A percentile compares a stretch with the other conserved stretches of the same genome.
Evolutionary conservation across 2,888 invertebrate genomes (phyloP).

Genomic region (Criorhina ranunculi): DNA sequence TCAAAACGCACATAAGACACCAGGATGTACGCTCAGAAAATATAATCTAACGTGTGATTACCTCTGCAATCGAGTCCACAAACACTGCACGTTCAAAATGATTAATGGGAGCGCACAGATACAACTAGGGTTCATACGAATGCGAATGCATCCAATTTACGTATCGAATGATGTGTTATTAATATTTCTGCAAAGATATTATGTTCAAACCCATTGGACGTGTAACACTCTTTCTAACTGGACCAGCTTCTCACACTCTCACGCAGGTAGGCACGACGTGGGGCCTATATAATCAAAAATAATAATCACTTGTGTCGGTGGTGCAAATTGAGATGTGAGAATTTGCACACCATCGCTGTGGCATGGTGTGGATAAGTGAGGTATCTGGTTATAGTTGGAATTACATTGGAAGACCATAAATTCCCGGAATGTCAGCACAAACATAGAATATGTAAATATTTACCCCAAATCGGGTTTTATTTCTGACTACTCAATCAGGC

Average conservation of each 20-base stretch:
- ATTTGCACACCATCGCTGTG: constrained; percentile 67
- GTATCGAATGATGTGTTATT: constrained; percentile 77
- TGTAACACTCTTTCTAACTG: constrained; percentile 68
- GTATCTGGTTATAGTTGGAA: constrained; percentile 15
- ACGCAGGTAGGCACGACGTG: constrained; percentile 60
- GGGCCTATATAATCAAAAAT: constrained; percentile 71
- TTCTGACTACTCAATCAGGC: constrained; percentile 69
- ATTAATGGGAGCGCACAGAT: constrained; percentile 70
- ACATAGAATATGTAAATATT: constrained; percentile 63
- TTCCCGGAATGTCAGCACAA: constrained; percentile 38
- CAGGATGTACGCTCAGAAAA: constrained; percentile 53
- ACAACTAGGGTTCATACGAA: constrained; percentile 49
- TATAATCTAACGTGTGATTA: constrained; percentile 72
- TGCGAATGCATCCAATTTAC: constrained; percentile 76
- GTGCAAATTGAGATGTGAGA: constrained; percentile 77
- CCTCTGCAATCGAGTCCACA: constrained; percentile 48
- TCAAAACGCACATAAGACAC: constrained; percentile 61
- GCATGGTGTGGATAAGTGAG: constrained; percentile 46
- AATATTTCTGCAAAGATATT: constrained; percentile 75
- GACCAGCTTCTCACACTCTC: constrained; percentile 63
- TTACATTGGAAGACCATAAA: constrained; percentile 50
- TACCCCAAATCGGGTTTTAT: constrained; percentile 51
- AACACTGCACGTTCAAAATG: constrained; percentile 53
- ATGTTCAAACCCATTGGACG: constrained; percentile 54
- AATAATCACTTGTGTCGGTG: constrained; percentile 73